Base-by-base conservation (phyloP, 2,888 invertebrate genomes). In the Drosophila kanekoi region DNA sequence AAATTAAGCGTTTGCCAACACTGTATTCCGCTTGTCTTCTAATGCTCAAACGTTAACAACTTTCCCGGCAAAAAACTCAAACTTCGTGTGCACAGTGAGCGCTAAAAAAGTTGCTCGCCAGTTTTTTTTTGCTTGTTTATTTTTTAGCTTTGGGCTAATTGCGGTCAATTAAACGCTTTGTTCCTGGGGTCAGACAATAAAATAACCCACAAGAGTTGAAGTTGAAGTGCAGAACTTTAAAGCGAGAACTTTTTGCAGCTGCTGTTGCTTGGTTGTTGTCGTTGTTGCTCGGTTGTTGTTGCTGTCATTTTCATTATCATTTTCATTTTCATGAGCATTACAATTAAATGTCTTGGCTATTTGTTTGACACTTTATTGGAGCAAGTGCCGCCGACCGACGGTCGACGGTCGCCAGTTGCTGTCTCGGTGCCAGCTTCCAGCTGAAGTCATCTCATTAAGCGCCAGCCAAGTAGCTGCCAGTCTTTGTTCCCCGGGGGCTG, bases 331-430 rank as follows among this genome's bases (percentile, higher is more conserved):
- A 86, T 85, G 78, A 59, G 58, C 71, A 67, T 72, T 72, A 77
- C 70, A 87, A 87, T 84, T 78, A 87, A 87, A 80, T 78, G 82
- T 56, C 69, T 71, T 74, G 74, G 65, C 83, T 61, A 74, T 87
- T 84, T 87, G 86, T 84, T 85, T 87, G 88, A 67, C 88, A 87
- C 72, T 84, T 84, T 87, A 84, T 84, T 85, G 86, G 76, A 64
- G 62, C 47, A 18, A 11, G 11, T 10, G 32, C 45, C 32, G 9
- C 38, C 32, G 28, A 28, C 28, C 28, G 28, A 28, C 28, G 8
- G 28, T 28, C 28, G 28, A 8, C 28, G 8, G 28, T 28, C 28
- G 23, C 23, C 8, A 8, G 23, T 8, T 8, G 28, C 28, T 28
- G 28, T 8, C 28, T 28, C 28, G 28, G 28, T 28, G 11, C 28